These are phyloP conservation scores for Diprion similis DNA, from an alignment of 1,140 invertebrate species.

Conservation along the genomic window DNA sequence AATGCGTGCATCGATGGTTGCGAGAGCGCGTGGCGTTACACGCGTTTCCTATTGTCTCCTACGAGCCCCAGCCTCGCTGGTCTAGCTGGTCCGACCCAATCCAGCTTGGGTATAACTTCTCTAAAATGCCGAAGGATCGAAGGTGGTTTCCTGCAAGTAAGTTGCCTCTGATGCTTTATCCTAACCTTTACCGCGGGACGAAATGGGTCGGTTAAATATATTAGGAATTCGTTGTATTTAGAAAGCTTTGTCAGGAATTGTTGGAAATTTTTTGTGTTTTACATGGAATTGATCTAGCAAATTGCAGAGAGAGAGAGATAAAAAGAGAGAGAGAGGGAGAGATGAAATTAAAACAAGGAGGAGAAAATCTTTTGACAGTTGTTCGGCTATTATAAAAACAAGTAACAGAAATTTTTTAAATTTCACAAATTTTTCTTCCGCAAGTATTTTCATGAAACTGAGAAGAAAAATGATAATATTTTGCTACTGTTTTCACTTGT, in stretches of 20 bases:
- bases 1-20: not conserved
- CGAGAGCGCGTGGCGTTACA: not conserved
- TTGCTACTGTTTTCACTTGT: too few relatives aligned
- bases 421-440: too few relatives aligned
- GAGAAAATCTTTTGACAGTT: not conserved
- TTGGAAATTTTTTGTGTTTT: not conserved
- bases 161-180: too few relatives aligned
- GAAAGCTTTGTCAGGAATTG: not conserved
- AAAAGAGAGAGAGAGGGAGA: not conserved
- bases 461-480: too few relatives aligned
- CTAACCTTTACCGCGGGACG: too few relatives aligned
- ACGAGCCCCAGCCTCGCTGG: not conserved
- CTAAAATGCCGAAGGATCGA: not conserved
- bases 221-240: not conserved
- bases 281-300: not conserved
- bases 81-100: not conserved
- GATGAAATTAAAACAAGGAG: constrained; percentile 20
- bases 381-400: too few relatives aligned
- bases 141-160: not conserved
- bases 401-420: too few relatives aligned
- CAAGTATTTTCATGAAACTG: too few relatives aligned
- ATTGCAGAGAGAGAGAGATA: not conserved
- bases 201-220: not conserved
- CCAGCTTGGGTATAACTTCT: not conserved
- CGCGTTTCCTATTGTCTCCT: constrained; percentile 4